Evolutionary conservation across 2,113 vertebrate species (phyloP).

Genomic region (Cebidichthys violaceus): DNA sequence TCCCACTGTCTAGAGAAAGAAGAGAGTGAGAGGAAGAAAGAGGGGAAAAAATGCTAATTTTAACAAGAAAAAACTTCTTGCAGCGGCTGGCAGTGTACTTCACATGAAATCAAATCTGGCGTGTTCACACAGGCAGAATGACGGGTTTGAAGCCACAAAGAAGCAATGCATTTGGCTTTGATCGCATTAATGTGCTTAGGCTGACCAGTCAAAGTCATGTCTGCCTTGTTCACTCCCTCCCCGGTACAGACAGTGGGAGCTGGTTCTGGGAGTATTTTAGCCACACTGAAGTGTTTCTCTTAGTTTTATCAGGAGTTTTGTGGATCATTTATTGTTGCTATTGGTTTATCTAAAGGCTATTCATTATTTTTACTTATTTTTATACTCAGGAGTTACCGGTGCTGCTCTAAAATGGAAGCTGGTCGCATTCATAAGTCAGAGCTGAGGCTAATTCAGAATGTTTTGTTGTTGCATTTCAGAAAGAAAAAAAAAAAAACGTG

Average conservation of each 20-base stretch:
- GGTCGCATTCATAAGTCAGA: background rate
- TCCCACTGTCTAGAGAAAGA: background rate
- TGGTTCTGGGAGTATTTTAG: background rate
- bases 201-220: slow-evolving; percentile 5
- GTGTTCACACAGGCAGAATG: background rate
- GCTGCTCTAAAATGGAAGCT: no score
- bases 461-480: background rate
- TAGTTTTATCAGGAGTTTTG: background rate
- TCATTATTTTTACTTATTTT: background rate
- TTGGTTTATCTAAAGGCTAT: background rate
- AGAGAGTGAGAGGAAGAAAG: background rate
- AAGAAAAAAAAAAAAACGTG: background rate
- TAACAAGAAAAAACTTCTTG: background rate
- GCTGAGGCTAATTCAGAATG: no score
- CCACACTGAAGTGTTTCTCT: background rate
- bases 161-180: slow-evolving; percentile 15
- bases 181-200: background rate
- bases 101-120: background rate
- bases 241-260: background rate
- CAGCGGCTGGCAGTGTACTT: background rate
- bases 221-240: background rate
- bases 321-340: background rate
- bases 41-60: background rate
- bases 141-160: background rate
- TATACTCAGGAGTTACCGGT: background rate